Evolutionary conservation across 2,888 invertebrate species (phyloP), one percentile per base, ranked within the genome.

Genomic region (Carterocephalus palaemon): DNA sequence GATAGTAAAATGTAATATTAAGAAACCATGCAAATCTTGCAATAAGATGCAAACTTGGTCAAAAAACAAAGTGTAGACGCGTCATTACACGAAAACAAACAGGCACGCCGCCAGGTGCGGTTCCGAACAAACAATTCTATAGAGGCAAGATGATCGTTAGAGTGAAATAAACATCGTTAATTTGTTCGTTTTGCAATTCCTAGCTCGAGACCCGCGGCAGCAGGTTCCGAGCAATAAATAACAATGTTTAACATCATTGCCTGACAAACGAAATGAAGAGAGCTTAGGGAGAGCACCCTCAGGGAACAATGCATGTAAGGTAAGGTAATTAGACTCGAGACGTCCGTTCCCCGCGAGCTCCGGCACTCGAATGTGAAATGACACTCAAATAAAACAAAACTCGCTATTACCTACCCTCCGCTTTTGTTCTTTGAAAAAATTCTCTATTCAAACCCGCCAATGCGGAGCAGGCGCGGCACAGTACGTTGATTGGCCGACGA

Each of bases 401-500:
- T 77, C 75, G 77, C 77, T 76, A 82, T 82, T 84, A 83, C 78
- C 84, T 82, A 83, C 85, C 85, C 84, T 78, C 75, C 54, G 61
- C 79, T 76, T 80, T 84, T 83, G 79, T 81, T 82, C 70, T 79
- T 77, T 74, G 59, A 67, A 76, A 78, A 78, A 79, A 75, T 71
- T 82, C 77, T 79, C 80, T 77, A 79, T 85, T 82, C 81, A 81
- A 82, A 80, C 70, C 72, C 81, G 80, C 85, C 85, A 84, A 85
- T 86, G 84, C 70, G 75, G 70, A 74, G 75, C 81, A 70, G 71
- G 77, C 66, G 70, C 70, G 68, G 72, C 64, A 71, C 73, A 70
- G 76, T 75, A 73, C 82, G 84, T 83, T 85, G 85, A 86, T 86
- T 86, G 86, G 86, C 85, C 82, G 82, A 79, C 82, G 75, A 82